Conservation (phyloP, 2,888 invertebrate genomes). For the Epinotia bilunana region DNA sequence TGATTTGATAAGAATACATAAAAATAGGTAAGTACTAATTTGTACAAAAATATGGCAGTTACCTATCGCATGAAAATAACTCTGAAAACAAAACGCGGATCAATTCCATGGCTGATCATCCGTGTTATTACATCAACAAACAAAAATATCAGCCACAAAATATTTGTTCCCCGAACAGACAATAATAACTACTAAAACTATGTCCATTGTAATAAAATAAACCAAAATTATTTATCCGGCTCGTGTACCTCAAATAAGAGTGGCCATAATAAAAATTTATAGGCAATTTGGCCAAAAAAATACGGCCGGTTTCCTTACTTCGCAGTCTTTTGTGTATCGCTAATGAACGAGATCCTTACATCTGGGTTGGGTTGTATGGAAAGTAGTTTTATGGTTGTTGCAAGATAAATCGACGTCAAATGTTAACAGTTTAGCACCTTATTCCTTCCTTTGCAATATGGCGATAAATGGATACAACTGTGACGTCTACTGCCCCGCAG, state of each 20-base stretch:
- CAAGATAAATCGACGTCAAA: no score
- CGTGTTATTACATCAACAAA: neutral
- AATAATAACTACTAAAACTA: constrained; percentile 44
- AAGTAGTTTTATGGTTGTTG: neutral
- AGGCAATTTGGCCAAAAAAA: constrained; percentile 78
- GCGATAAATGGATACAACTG: no score
- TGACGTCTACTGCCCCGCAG: no score
- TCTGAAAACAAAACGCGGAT: neutral
- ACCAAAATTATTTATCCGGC: constrained; percentile 73
- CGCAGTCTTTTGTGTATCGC: constrained; percentile 72
- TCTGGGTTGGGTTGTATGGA: neutral
- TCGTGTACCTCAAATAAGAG: constrained; percentile 77
- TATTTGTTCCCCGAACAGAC: constrained; percentile 1
- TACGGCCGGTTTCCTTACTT: constrained; percentile 64
- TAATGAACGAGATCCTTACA: constrained; percentile 68
- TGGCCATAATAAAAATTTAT: constrained; percentile 83
- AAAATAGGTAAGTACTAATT: no score
- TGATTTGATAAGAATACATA: no score
- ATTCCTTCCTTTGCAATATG: no score
- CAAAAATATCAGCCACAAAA: neutral
- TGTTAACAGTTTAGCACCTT: no score
- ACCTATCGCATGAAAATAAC: neutral
- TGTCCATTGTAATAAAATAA: constrained; percentile 70
- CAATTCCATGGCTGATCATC: neutral
- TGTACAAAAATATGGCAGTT: no score